These are phyloP conservation scores for Paralichthys olivaceus DNA, from an alignment of 2,113 vertebrate species.

Conservation along the genomic window DNA sequence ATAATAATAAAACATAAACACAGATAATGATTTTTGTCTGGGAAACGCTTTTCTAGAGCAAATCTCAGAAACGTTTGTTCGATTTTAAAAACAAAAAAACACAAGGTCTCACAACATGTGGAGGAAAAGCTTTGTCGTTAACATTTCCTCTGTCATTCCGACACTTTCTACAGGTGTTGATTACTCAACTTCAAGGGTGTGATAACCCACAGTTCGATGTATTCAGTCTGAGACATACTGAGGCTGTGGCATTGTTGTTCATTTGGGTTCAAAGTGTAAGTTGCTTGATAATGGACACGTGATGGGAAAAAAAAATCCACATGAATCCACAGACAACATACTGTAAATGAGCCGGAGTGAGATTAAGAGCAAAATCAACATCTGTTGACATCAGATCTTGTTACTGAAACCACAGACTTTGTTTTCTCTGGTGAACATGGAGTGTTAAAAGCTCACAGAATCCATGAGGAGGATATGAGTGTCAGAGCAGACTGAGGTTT, in stretches of 20 bases:
- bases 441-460: no score
- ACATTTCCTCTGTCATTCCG: slow-evolving; percentile 34
- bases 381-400: no score
- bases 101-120: not conserved
- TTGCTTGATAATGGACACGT: not conserved
- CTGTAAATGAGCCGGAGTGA: no score
- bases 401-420: no score
- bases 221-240: slow-evolving; percentile 23
- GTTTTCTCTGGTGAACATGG: no score
- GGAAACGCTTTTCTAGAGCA: no score
- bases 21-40: no score
- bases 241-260: not conserved
- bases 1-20: no score
- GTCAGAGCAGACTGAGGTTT: not conserved
- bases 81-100: not conserved
- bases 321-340: not conserved
- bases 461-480: not conserved
- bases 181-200: slow-evolving; percentile 30
- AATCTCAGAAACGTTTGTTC: no score
- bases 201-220: slow-evolving; percentile 41
- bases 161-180: slow-evolving; percentile 50
- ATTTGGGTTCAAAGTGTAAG: not conserved
- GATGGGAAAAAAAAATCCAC: not conserved
- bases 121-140: slow-evolving; percentile 17
- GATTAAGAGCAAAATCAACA: no score